Evolutionary conservation across 2,113 vertebrate genomes (phyloP).

Genomic region (Corythaeola cristata): DNA sequence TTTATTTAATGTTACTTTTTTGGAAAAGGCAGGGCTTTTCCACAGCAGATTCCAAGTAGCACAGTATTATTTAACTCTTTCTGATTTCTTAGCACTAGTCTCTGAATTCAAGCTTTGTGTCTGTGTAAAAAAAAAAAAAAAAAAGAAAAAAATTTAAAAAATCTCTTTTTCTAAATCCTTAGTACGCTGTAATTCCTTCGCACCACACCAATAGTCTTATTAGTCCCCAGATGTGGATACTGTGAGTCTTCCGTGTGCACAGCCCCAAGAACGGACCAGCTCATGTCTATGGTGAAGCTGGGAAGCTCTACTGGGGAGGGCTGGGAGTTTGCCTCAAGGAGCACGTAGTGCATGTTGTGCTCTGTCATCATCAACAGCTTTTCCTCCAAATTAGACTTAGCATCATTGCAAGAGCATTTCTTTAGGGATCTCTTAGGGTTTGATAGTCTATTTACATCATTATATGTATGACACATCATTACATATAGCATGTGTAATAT

Average conservation of each 20-base stretch:
- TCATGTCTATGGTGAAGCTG: neutral
- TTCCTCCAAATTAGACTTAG: neutral
- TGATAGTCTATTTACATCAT: neutral
- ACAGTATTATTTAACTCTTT: neutral
- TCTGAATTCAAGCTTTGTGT: neutral
- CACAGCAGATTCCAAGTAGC: neutral
- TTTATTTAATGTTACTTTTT: neutral
- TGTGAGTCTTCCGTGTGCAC: neutral
- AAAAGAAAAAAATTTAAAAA: neutral
- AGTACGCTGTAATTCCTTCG: neutral
- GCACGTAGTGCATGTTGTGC: neutral
- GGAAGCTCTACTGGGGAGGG: neutral
- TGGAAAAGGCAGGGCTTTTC: neutral
- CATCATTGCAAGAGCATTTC: neutral
- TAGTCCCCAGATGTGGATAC: neutral
- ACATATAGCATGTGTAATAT: accelerated
- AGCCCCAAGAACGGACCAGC: neutral
- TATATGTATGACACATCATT: neutral
- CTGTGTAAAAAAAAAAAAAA: neutral
- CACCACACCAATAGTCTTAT: neutral
- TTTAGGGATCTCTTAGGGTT: neutral
- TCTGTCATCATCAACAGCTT: neutral
- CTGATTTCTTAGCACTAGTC: neutral
- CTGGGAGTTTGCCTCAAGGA: neutral
- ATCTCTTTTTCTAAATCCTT: neutral